phyloP scores from a whole-genome alignment of 2,888 invertebrate genomes.

The Stenodema calcarata region DNA sequence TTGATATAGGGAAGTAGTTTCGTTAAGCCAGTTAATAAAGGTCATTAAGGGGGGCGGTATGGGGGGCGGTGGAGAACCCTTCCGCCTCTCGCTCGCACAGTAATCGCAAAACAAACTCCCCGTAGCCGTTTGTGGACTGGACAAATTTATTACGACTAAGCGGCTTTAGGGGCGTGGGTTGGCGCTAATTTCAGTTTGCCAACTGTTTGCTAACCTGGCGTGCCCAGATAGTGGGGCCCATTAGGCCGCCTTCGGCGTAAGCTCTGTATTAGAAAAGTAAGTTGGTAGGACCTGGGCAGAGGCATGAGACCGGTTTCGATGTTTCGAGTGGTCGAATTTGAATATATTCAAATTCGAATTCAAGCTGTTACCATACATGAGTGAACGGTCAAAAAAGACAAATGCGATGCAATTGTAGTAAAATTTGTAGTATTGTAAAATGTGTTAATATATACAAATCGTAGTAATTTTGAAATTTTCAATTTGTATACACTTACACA shows the following conservation, averaged over 20 bases:
- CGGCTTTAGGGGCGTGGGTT: constrained; percentile 28
- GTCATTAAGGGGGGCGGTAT: not conserved
- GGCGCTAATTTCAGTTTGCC: constrained; percentile 45
- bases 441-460: too few relatives aligned
- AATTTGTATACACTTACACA: too few relatives aligned
- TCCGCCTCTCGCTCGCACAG: not conserved
- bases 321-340: too few relatives aligned
- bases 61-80: too few relatives aligned
- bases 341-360: too few relatives aligned
- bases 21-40: constrained; percentile 32
- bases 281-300: not conserved
- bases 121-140: constrained; percentile 26
- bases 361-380: too few relatives aligned
- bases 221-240: constrained; percentile 21
- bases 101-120: constrained; percentile 42
- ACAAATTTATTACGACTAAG: constrained; percentile 43
- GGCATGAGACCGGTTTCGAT: not conserved
- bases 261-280: constrained; percentile 32
- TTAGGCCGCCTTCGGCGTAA: constrained; percentile 20
- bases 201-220: constrained; percentile 45
- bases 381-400: too few relatives aligned
- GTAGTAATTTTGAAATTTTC: too few relatives aligned
- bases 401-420: too few relatives aligned
- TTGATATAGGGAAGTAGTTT: constrained; percentile 32
- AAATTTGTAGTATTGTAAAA: too few relatives aligned